phyloP scores from a whole-genome alignment of 1,140 invertebrate genomes.

The Popillia japonica region DNA sequence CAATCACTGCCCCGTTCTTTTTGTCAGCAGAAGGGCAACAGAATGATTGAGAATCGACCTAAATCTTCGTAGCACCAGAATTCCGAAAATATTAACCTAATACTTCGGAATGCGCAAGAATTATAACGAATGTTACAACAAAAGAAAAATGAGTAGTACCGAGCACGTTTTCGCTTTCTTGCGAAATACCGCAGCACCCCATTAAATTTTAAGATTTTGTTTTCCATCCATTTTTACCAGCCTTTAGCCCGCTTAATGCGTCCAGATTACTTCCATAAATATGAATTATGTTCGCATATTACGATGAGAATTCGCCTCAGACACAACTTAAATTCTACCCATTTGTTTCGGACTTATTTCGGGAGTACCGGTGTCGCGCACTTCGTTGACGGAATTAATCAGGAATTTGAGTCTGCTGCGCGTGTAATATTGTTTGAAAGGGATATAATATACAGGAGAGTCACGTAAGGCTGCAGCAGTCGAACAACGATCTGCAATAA shows the following conservation, averaged over 20 bases:
- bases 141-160: conserved; percentile 11
- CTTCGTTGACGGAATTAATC: background rate
- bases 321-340: conserved; percentile 24
- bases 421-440: background rate
- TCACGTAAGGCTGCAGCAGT: too few species aligned
- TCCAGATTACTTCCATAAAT: conserved; percentile 27
- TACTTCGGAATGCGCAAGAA: background rate
- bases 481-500: too few species aligned
- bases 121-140: background rate
- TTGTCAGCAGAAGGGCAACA: background rate
- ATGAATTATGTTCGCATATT: conserved; percentile 33
- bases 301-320: conserved; percentile 22
- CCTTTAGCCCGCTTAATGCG: conserved; percentile 9
- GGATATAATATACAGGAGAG: too few species aligned
- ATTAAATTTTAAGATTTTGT: conserved; percentile 29
- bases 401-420: background rate
- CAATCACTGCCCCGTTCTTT: background rate
- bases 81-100: conserved; percentile 15
- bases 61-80: background rate
- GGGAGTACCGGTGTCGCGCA: background rate
- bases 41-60: background rate
- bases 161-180: conserved; percentile 1
- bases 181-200: conserved; percentile 19
- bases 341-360: conserved; percentile 32
- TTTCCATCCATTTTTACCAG: conserved; percentile 27